phyloP scores from a whole-genome alignment of 2,888 invertebrate genomes.

The Seladonia tumulorum region DNA sequence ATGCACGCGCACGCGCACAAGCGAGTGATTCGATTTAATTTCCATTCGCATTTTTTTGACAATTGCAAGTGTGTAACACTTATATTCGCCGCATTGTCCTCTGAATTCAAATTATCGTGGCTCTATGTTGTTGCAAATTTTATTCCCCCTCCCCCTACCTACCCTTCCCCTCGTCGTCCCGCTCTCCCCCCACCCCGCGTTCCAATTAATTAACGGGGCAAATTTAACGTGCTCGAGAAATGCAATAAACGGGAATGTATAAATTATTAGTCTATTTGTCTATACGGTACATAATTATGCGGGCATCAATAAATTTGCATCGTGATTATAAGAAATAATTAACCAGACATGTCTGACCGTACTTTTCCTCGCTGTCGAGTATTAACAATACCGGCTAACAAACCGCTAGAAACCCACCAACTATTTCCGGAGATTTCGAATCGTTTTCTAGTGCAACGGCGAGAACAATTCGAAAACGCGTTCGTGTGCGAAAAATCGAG shows the following conservation, averaged over 20 bases:
- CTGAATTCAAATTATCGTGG: neutral
- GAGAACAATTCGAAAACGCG: too few species aligned
- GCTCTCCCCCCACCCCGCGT: neutral
- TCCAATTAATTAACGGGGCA: slow-evolving; percentile 37
- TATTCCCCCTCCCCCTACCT: slow-evolving; percentile 19
- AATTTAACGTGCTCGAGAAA: slow-evolving; percentile 35
- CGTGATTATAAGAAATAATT: slow-evolving; percentile 21
- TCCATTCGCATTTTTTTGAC: slow-evolving; percentile 8
- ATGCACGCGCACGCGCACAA: neutral
- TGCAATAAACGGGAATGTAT: slow-evolving; percentile 39
- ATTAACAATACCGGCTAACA: neutral
- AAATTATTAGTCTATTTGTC: slow-evolving; percentile 44
- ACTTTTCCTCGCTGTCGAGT: neutral
- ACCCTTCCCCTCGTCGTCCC: neutral
- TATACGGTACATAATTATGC: slow-evolving; percentile 22
- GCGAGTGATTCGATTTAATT: neutral
- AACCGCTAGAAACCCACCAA: neutral
- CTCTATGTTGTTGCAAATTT: slow-evolving; percentile 35
- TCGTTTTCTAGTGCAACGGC: neutral
- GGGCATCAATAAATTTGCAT: slow-evolving; percentile 14
- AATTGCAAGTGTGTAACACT: slow-evolving; percentile 10
- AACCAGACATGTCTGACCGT: slow-evolving; percentile 1
- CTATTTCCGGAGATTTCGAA: neutral
- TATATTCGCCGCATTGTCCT: slow-evolving; percentile 10
- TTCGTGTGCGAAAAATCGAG: neutral